Evolutionary conservation across 35 echinoderm and acorn worm species (phyloP), one percentile per base, ranked within the genome.

Genomic region (Patiria miniata): DNA sequence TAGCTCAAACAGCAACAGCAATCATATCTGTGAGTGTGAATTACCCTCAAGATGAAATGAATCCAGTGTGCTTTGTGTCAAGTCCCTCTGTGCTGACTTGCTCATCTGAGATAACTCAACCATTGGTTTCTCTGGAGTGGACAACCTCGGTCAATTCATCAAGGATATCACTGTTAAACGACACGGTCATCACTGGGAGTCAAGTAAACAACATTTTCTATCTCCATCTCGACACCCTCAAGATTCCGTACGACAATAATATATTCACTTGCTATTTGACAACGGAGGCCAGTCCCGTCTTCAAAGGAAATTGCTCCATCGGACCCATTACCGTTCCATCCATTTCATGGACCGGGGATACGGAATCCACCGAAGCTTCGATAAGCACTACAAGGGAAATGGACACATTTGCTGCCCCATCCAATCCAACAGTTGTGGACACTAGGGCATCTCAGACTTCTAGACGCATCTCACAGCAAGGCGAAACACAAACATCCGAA

Each of bases 71-170:
- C 15, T 28, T n/a, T 10, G 32, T n/a, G 61, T 29, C 9, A 22
- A 22, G 9, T 29, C 22, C 12, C 34, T 15, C 34, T 15, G 23
- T 23, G 0, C 28, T 69, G 22, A 32, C 18, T 21, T 69, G 61
- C 61, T 23, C 10, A 9, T 26, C 61, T 21, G 61, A 69, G 12
- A 69, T 4, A 69, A 29, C 19, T 34, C 61, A 22, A 23, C 61
- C 61, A 26, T 17, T 69, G 61, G 61, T 69, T 29, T 23, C 26
- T 36, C 61, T 69, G 61, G 61, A 69, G 34, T 69, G 61, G 61
- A 69, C 61, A 69, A 23, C 28, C 23, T 12, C 14, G 34, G 26
- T 26, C 23, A 69, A 0, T 69, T 32, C 23, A 32, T 5, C 29
- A 17, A 34, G 34, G 34, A 29, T 69, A 29, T 69, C 61, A 69